Evolutionary conservation across 2,888 invertebrate species (phyloP).

Genomic region (Eristalinus sepulchralis): DNA sequence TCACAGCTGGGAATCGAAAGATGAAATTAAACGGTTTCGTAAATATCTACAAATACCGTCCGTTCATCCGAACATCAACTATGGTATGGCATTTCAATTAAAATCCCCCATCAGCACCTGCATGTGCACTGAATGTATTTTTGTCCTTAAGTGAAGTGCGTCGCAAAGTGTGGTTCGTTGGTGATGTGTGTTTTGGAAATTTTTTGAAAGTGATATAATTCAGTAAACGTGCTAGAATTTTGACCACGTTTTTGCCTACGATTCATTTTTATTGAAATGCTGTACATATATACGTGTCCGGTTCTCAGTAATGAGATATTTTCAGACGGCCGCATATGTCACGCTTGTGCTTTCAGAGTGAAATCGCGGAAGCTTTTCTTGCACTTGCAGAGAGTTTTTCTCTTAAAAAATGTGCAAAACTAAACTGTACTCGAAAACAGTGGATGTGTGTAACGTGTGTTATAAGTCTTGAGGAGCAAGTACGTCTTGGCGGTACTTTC

Average conservation of each 20-base stretch:
- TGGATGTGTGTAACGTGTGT: no score
- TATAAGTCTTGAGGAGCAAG: no score
- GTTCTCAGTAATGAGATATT: no score
- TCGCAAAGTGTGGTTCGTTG: neutral
- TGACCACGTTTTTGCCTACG: neutral
- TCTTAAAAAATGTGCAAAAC: no score
- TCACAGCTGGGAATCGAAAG: constrained; percentile 76
- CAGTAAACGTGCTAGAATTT: neutral
- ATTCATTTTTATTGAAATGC: neutral
- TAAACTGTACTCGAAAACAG: no score
- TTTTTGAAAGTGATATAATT: neutral
- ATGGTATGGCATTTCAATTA: constrained; percentile 83
- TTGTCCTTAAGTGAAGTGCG: neutral
- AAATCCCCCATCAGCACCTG: neutral
- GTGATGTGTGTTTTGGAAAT: neutral
- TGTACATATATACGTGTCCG: no score
- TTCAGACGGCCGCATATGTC: no score
- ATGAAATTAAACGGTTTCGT: constrained; percentile 88
- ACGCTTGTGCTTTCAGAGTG: no score
- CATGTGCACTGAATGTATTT: neutral
- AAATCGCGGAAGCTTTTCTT: no score
- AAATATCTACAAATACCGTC: constrained; percentile 93
- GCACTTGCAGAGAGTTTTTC: no score
- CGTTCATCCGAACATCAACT: constrained; percentile 93
- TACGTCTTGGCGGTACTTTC: no score